Conservation (phyloP, 2,797 vertebrate genomes). For the Chrosomus eos region DNA sequence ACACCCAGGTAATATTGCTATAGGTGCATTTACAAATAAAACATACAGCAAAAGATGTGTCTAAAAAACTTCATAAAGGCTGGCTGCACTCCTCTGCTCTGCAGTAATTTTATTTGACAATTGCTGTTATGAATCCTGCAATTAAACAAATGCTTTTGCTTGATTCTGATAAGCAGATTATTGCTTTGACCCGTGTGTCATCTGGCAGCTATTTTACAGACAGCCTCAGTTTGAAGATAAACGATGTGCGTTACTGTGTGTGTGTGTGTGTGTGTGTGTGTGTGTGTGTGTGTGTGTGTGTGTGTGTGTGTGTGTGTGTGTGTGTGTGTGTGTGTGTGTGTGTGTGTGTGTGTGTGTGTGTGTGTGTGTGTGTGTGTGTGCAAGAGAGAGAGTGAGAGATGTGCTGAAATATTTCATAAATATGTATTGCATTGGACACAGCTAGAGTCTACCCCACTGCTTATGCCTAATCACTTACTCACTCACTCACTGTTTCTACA, state of each 20-base stretch:
- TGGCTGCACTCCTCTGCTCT: slow-evolving; percentile 13
- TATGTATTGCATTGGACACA: slow-evolving; percentile 32
- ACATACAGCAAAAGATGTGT: not conserved
- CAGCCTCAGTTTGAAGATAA: slow-evolving; percentile 42
- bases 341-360: not conserved
- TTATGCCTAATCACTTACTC: slow-evolving; percentile 26
- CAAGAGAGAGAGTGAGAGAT: not conserved
- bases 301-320: not conserved
- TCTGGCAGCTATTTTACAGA: slow-evolving; percentile 40
- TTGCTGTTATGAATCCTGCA: slow-evolving; percentile 47
- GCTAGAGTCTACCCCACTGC: slow-evolving; percentile 56
- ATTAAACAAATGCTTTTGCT: slow-evolving; percentile 53
- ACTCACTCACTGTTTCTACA: slow-evolving; percentile 22
- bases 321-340: not conserved
- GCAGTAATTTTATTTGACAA: slow-evolving; percentile 30
- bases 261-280: not conserved
- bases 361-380: not conserved
- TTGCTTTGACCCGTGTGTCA: slow-evolving; percentile 50
- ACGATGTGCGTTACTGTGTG: not conserved
- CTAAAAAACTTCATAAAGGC: slow-evolving; percentile 17
- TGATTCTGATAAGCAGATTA: slow-evolving; percentile 56
- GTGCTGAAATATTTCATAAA: slow-evolving; percentile 55
- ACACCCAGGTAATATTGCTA: not conserved
- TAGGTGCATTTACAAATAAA: not conserved
- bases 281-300: not conserved